A percentile compares a stretch with the other conserved stretches of the same genome.
phyloP scores from a whole-genome alignment of 2,797 vertebrate species.

The Neosilurus mollespiculum region DNA sequence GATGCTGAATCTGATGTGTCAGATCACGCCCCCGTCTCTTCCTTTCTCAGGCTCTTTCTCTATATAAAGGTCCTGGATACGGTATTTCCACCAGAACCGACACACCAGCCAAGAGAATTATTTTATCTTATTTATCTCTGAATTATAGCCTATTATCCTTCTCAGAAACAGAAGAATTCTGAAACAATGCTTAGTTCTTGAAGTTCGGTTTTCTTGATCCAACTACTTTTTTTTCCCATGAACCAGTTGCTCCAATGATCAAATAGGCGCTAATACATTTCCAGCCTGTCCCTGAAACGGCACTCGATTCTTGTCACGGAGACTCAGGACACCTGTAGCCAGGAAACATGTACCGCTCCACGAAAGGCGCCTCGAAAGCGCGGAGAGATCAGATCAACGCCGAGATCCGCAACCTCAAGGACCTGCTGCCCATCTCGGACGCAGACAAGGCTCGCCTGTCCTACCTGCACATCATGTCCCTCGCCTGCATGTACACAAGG shows the following conservation, averaged over 20 bases:
- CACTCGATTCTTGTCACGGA: conserved; percentile 14
- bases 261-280: neutral
- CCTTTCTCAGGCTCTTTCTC: conserved; percentile 35
- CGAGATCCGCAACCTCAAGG: conserved; percentile 78
- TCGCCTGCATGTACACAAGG: conserved; percentile 81
- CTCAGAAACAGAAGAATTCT: neutral
- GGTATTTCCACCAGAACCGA: conserved; percentile 42
- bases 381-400: conserved; percentile 82
- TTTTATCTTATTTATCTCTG: neutral
- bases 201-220: conserved; percentile 1
- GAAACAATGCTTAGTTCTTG: conserved; percentile 26
- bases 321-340: conserved; percentile 25
- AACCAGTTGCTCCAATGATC: conserved; percentile 28
- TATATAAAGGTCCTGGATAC: conserved; percentile 51
- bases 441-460: conserved; percentile 79
- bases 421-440: conserved; percentile 79
- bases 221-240: neutral
- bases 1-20: conserved; percentile 34
- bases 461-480: conserved; percentile 81
- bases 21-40: conserved; percentile 47
- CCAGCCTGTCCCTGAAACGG: neutral
- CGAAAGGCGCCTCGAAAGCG: conserved; percentile 81
- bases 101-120: neutral
- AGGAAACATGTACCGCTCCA: conserved; percentile 76
- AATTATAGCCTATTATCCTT: neutral